phyloP scores from a whole-genome alignment of 2,888 invertebrate genomes.

The Pollenia labialis region DNA sequence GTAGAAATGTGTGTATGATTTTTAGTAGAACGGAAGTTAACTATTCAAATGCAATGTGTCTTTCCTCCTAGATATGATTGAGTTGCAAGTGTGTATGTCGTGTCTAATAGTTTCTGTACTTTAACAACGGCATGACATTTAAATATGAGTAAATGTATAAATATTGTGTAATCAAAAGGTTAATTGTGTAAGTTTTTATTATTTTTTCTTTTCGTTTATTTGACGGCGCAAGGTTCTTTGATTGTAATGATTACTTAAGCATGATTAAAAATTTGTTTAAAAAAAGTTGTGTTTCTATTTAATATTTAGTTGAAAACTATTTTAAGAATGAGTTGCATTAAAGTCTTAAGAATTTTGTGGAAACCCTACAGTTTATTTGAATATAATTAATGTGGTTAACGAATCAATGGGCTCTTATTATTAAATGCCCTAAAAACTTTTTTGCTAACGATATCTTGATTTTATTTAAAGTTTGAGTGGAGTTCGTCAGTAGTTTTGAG shows the following conservation, averaged over 20 bases:
- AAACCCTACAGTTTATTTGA: too few species aligned
- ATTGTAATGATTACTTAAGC: conserved; percentile 26
- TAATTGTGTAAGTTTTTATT: conserved; percentile 43
- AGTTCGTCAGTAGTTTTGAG: too few species aligned
- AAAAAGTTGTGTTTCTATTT: background rate
- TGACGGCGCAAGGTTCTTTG: conserved; percentile 4
- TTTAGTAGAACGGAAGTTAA: conserved; percentile 61
- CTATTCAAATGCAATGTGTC: conserved; percentile 49
- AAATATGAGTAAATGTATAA: conserved; percentile 35
- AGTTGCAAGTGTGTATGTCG: background rate
- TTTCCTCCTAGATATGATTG: background rate
- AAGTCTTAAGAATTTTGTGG: too few species aligned
- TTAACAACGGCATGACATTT: conserved; percentile 40
- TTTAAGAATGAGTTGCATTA: too few species aligned
- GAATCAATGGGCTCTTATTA: too few species aligned
- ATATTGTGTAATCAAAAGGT: conserved; percentile 52
- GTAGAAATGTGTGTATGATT: background rate
- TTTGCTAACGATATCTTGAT: too few species aligned
- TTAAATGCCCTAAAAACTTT: too few species aligned
- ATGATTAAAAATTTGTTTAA: background rate
- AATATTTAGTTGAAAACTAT: too few species aligned
- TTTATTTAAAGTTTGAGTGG: too few species aligned
- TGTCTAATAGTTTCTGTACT: background rate
- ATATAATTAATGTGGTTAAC: too few species aligned
- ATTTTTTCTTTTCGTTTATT: conserved; percentile 33